These are phyloP conservation scores for Coptotermes formosanus DNA, from an alignment of 1,140 invertebrate species.

Conservation along the genomic window DNA sequence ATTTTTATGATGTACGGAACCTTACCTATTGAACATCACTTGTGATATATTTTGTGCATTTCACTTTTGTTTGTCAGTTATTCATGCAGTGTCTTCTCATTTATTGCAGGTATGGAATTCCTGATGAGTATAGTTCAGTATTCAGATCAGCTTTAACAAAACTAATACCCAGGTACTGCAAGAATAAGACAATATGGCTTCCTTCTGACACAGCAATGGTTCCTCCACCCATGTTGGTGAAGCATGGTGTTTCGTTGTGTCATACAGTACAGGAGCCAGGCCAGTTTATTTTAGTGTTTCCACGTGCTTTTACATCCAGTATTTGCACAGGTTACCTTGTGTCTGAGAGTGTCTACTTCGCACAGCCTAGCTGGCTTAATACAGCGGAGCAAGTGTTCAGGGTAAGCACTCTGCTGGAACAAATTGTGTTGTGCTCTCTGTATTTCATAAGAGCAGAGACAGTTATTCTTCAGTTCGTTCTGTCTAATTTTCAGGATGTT, in stretches of 20 bases:
- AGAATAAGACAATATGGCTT: slow-evolving; percentile 80
- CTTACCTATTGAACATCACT: no score
- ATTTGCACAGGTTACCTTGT: slow-evolving; percentile 87
- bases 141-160: slow-evolving; percentile 72
- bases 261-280: slow-evolving; percentile 82
- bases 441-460: no score
- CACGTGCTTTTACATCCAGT: slow-evolving; percentile 84
- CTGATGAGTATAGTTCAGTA: slow-evolving; percentile 69
- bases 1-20: no score
- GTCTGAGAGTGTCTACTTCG: slow-evolving; percentile 93
- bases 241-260: slow-evolving; percentile 74
- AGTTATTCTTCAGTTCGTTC: no score
- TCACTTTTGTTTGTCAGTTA: no score
- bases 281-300: slow-evolving; percentile 89
- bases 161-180: slow-evolving; percentile 78
- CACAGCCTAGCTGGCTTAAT: slow-evolving; percentile 77
- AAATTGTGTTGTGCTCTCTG: no score
- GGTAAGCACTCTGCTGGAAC: slow-evolving; percentile 49
- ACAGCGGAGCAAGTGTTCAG: slow-evolving; percentile 71
- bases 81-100: not conserved
- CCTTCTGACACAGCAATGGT: slow-evolving; percentile 94
- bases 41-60: no score
- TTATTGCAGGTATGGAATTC: slow-evolving; percentile 72
- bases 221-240: slow-evolving; percentile 75
- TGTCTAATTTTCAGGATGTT: no score